These are phyloP conservation scores for Acanthacorydalis orientalis DNA, from an alignment of 2,888 invertebrate genomes.

Conservation along the genomic window DNA sequence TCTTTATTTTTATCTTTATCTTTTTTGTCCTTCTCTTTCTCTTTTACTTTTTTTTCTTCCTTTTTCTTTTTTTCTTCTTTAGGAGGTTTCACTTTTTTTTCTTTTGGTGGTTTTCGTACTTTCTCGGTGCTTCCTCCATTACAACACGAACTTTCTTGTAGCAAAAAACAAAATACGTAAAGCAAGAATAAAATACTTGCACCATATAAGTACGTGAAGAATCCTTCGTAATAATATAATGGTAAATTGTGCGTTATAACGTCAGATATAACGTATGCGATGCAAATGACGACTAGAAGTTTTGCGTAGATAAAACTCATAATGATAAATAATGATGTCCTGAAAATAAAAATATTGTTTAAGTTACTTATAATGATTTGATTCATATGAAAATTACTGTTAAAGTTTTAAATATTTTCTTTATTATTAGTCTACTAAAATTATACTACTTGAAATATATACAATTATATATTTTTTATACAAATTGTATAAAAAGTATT, in stretches of 20 bases:
- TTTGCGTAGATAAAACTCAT: slow-evolving; percentile 94
- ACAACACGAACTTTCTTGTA: slow-evolving; percentile 81
- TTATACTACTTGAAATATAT: no score
- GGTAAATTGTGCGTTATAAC: slow-evolving; percentile 85
- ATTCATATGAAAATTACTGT: no score
- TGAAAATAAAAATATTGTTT: slow-evolving; percentile 31
- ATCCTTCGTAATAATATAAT: slow-evolving; percentile 85
- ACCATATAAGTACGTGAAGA: slow-evolving; percentile 87
- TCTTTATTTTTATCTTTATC: slow-evolving; percentile 30
- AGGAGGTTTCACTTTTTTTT: slow-evolving; percentile 28
- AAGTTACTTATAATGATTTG: no score
- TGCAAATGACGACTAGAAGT: slow-evolving; percentile 80
- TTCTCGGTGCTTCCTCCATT: slow-evolving; percentile 45
- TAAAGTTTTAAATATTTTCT: no score
- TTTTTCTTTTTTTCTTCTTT: slow-evolving; percentile 35
- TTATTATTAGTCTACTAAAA: no score
- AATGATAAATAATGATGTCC: slow-evolving; percentile 87
- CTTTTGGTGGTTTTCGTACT: slow-evolving; percentile 29
- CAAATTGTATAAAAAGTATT: no score
- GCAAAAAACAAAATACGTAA: slow-evolving; percentile 86
- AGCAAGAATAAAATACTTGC: slow-evolving; percentile 83
- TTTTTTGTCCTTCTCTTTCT: slow-evolving; percentile 37
- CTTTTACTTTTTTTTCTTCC: slow-evolving; percentile 41
- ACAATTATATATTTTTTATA: no score
- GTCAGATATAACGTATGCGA: slow-evolving; percentile 89